Base-by-base conservation (phyloP, 2,888 invertebrate species). In the Drosophila niveifrons region DNA sequence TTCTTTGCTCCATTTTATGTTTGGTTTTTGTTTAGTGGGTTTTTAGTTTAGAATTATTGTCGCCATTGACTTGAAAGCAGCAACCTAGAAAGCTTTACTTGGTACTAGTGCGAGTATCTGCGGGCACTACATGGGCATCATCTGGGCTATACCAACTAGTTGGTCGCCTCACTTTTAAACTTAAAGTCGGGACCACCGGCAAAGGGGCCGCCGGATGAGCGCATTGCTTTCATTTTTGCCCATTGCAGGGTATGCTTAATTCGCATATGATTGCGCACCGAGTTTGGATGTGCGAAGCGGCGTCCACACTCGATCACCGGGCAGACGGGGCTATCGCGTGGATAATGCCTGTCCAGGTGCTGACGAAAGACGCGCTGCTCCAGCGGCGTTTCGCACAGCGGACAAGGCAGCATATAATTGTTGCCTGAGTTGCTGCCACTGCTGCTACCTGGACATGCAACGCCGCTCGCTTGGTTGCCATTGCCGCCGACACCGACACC, bases 211-310 rank as follows among this genome's bases (percentile, higher is more conserved):
- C 93, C 93, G 67, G 92, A 92, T 23, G 92, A 93, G 46, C 93
- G 91, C 93, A 93, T 93, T 62, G 96, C 95, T 93, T 97, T 97
- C 95, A 97, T 97, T 92, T 95, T 94, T 90, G 96, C 95, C 97
- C 96, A 97, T 91, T 96, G 96, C 80, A 94, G 93, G 51, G 95
- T 94, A 93, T 97, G 97, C 92, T 97, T 97, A 90, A 96, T 94
- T 84, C 97, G 94, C 96, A 97, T 96, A 93, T 97, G 96, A 93
- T 97, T 97, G 88, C 96, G 94, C 80, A 97, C 97, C 66, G 96
- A 96, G 93, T 97, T 97, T 72, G 97, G 97, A 93, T 97, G 96
- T 72, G 96, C 94, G 92, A 96, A 97, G 81, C 94, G 94, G 75
- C 96, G 94, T 59, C 95, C 95, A 92, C 96, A 97, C 77, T 94